Evolutionary conservation across 2,797 vertebrate genomes (phyloP).

Genomic region (Odontamblyopus lacepedii): DNA sequence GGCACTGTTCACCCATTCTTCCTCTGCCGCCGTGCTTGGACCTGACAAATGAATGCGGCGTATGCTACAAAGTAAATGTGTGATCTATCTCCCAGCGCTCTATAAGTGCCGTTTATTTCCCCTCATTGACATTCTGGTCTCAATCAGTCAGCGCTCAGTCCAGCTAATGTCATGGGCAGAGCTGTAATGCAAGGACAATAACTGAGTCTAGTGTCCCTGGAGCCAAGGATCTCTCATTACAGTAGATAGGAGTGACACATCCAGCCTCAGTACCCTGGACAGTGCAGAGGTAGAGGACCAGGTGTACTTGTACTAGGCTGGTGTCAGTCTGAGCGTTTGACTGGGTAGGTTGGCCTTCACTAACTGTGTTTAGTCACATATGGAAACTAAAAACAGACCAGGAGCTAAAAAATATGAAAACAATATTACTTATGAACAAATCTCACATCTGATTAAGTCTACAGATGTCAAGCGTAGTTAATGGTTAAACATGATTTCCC

Average conservation of each 20-base stretch:
- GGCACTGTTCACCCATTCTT: slow-evolving; percentile 34
- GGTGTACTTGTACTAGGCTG: slow-evolving; percentile 43
- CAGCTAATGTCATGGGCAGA: slow-evolving; percentile 39
- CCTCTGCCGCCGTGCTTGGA: slow-evolving; percentile 34
- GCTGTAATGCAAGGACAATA: slow-evolving; percentile 48
- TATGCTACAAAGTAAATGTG: slow-evolving; percentile 20
- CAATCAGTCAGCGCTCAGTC: slow-evolving; percentile 40
- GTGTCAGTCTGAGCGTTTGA: slow-evolving; percentile 42
- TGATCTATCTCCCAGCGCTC: slow-evolving; percentile 27
- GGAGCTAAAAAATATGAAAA: no score
- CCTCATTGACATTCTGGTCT: slow-evolving; percentile 45
- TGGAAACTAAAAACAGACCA: slow-evolving; percentile 2
- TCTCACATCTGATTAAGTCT: no score
- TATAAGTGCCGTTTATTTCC: slow-evolving; percentile 21
- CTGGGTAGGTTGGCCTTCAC: slow-evolving; percentile 61
- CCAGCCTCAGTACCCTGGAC: slow-evolving; percentile 47
- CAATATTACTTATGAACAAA: no score
- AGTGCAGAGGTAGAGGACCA: slow-evolving; percentile 46
- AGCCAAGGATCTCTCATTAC: slow-evolving; percentile 58
- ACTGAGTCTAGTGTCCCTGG: slow-evolving; percentile 45
- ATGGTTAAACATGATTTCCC: no score
- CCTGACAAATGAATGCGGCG: slow-evolving; percentile 41
- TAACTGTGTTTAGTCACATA: slow-evolving; percentile 57
- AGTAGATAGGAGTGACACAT: slow-evolving; percentile 48
- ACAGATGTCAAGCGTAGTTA: no score